Evolutionary conservation across 1,140 invertebrate species (phyloP).

Genomic region (Apis dorsata): DNA sequence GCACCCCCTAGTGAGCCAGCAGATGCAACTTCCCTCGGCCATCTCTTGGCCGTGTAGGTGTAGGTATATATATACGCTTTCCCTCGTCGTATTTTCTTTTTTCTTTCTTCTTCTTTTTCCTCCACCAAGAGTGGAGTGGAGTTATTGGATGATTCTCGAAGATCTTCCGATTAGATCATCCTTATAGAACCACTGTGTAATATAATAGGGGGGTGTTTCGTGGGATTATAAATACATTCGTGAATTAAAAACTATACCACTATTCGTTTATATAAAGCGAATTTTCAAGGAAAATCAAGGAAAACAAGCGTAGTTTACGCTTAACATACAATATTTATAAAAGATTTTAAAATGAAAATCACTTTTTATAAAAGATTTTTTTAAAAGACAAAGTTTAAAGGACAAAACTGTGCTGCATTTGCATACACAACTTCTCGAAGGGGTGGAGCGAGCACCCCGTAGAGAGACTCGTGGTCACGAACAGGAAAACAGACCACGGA

Average conservation of each 20-base stretch:
- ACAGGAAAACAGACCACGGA: too few species aligned
- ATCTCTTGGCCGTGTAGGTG: slow-evolving; percentile 47
- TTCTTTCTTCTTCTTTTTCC: neutral
- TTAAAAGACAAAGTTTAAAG: too few species aligned
- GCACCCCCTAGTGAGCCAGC: slow-evolving; percentile 61
- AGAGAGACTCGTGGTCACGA: neutral
- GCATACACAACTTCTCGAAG: neutral
- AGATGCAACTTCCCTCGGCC: slow-evolving; percentile 67
- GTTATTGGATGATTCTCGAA: slow-evolving; percentile 18
- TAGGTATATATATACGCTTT: slow-evolving; percentile 40
- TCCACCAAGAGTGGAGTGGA: slow-evolving; percentile 13
- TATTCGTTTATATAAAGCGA: too few species aligned
- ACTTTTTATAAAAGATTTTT: neutral
- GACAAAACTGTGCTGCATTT: neutral
- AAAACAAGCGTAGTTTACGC: too few species aligned
- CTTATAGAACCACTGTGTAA: neutral
- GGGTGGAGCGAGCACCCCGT: slow-evolving; percentile 19
- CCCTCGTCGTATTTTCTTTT: slow-evolving; percentile 32
- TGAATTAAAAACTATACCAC: neutral
- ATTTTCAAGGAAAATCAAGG: too few species aligned
- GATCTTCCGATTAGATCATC: slow-evolving; percentile 34
- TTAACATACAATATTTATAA: too few species aligned
- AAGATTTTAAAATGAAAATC: neutral
- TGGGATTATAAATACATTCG: neutral
- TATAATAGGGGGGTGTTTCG: too few species aligned